phyloP scores from a whole-genome alignment of 2,113 vertebrate species.

The Psophia crepitans region DNA sequence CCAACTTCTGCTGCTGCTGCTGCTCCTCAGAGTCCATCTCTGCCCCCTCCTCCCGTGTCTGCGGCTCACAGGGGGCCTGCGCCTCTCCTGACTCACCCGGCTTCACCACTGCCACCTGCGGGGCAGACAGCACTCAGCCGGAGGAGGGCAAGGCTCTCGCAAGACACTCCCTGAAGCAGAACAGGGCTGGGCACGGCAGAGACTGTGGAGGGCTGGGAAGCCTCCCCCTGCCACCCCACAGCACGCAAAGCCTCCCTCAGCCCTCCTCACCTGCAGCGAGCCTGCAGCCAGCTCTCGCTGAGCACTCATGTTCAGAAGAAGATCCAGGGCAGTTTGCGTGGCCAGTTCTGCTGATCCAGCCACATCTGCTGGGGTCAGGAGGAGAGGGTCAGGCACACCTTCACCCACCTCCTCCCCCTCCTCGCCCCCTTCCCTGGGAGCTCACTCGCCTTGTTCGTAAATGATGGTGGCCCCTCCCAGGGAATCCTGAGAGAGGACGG shows the following conservation, averaged over 20 bases:
- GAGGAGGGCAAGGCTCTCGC: not conserved
- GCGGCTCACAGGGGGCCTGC: not conserved
- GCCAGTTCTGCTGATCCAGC: conserved; percentile 82
- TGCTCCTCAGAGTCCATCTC: not conserved
- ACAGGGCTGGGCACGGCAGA: not conserved
- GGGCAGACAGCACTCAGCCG: not conserved
- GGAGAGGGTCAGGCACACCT: not conserved
- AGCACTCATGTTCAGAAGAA: conserved; percentile 92
- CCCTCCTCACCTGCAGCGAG: conserved; percentile 83
- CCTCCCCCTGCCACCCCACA: not conserved
- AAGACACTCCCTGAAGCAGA: not conserved
- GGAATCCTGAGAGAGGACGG: conserved; percentile 62
- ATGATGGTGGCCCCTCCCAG: conserved; percentile 90
- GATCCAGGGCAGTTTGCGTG: conserved; percentile 89
- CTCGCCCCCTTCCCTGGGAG: accelerated
- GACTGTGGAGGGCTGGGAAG: not conserved
- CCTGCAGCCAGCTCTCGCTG: conserved; percentile 82
- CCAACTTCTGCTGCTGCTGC: conserved; percentile 78
- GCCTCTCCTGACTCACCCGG: conserved; percentile 28
- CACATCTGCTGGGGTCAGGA: conserved; percentile 8
- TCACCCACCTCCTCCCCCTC: not conserved
- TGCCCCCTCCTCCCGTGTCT: not conserved
- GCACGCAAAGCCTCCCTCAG: not conserved
- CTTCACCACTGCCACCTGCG: conserved; percentile 86
- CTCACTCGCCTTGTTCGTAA: conserved; percentile 86